Evolutionary conservation across 1,140 invertebrate species (phyloP), one percentile per base, ranked within the genome.

Genomic region (Aricia agestis): DNA sequence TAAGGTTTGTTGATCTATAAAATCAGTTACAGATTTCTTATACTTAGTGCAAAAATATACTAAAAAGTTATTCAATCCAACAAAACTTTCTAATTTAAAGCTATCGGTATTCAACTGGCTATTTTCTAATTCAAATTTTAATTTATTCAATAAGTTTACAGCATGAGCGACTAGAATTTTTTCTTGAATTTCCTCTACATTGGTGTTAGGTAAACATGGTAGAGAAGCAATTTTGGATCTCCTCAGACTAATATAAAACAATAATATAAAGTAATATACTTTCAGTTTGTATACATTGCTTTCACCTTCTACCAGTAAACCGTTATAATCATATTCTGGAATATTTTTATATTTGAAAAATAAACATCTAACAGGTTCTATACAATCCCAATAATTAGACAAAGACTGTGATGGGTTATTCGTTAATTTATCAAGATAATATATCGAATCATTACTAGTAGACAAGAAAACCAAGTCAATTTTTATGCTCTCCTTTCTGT

Each of bases 361-460:
- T 74, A 83, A 85, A 67, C 77, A 85, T 70, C 85, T 70, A 6
- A 91, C 32, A 19, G 82, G 6, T 74, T 89, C 86, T 67, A 91
- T 75, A n/a, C 76, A 78, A 70, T 91, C 89, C 83, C 82, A 87
- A 31, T 79, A 72, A 19, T 87, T 52, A 19, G 77, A 83, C n/a
- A 91, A 76, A 61, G 75, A 80, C 69, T 81, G 81, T 68, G 77
- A 71, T 1, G 82, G 75, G 77, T 89, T 91, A 18, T 81, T 71
- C 15, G 86, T 18, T 5, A 91, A 70, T 45, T 72, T 74, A 17
- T 67, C 11, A 9, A 85, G 57, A 19, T 82, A 70, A 15, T n/a
- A 31, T 59, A 79, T 69, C 45, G 70, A 31, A 66, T 74, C 74
- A 17, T 69, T 69, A 67, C 81, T 75, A 13, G 65, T 32, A 58